Percentiles rank a stretch among this genome's conserved stretches.
phyloP scores from a whole-genome alignment of 2,888 invertebrate species.

The Cantharis rustica region DNA sequence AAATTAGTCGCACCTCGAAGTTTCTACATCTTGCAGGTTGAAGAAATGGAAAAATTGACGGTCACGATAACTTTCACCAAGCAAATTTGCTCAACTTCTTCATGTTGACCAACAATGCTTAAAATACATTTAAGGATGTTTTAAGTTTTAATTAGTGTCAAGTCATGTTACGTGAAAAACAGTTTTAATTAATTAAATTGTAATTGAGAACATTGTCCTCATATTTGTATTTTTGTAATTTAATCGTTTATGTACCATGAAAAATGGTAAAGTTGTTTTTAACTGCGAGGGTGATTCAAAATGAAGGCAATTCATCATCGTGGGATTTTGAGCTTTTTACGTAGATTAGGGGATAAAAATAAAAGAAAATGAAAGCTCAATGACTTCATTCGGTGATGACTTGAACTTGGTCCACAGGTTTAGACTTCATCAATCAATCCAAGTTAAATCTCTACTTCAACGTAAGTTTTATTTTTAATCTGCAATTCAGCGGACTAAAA shows the following conservation, averaged over 20 bases:
- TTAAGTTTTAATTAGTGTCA: background rate
- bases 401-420: background rate
- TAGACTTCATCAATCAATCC: background rate
- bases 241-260: background rate
- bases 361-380: background rate
- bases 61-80: background rate
- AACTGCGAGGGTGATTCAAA: background rate
- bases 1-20: background rate
- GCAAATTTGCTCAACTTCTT: background rate
- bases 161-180: background rate
- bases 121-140: background rate
- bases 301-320: background rate
- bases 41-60: background rate
- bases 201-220: background rate
- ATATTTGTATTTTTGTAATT: background rate
- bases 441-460: background rate
- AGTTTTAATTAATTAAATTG: background rate
- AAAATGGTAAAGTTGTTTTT: background rate
- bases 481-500: background rate
- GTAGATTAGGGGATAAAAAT: background rate
- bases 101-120: background rate
- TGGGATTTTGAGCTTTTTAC: background rate
- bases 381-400: background rate
- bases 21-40: background rate
- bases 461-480: background rate